Conservation (phyloP, 2,888 invertebrate genomes). For the Diplolepis rosae region DNA sequence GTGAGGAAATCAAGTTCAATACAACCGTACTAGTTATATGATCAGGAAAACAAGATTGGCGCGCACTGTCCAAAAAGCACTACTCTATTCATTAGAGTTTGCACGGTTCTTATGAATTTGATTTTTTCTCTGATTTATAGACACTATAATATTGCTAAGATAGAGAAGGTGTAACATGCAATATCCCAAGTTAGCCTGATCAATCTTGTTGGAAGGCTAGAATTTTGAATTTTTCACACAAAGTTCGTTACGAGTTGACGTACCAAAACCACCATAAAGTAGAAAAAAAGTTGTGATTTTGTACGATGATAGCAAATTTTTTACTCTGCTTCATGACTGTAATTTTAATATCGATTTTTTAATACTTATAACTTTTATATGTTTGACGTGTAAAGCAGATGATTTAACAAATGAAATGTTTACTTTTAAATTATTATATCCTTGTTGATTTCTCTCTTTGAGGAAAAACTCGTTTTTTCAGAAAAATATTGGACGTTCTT, state of each 20-base stretch:
- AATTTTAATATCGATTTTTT: constrained; percentile 26
- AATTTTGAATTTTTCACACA: constrained; percentile 1
- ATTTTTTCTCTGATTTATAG: constrained; percentile 60
- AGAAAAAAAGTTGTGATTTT: neutral
- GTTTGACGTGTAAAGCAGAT: constrained; percentile 9
- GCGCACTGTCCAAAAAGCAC: constrained; percentile 36
- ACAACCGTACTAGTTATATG: constrained; percentile 8
- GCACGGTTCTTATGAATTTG: constrained; percentile 47
- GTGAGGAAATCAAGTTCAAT: constrained; percentile 24
- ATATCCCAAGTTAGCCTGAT: constrained; percentile 69
- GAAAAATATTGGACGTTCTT: constrained; percentile 4
- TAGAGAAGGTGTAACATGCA: constrained; percentile 48
- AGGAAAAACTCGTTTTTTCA: neutral
- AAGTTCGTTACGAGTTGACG: constrained; percentile 7
- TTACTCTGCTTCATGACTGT: constrained; percentile 8
- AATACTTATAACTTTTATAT: constrained; percentile 24
- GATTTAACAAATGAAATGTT: constrained; percentile 12
- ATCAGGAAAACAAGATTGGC: constrained; percentile 18
- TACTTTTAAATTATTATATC: constrained; percentile 13
- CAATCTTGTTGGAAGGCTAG: constrained; percentile 42
- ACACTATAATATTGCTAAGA: constrained; percentile 64
- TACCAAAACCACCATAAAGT: constrained; percentile 1
- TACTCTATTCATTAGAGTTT: constrained; percentile 29
- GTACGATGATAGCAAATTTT: neutral
- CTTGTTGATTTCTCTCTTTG: constrained; percentile 8